Percentiles rank a stretch among this genome's conserved stretches.
Conservation (phyloP, 2,888 invertebrate genomes). For the Agonopterix subpropinquella region DNA sequence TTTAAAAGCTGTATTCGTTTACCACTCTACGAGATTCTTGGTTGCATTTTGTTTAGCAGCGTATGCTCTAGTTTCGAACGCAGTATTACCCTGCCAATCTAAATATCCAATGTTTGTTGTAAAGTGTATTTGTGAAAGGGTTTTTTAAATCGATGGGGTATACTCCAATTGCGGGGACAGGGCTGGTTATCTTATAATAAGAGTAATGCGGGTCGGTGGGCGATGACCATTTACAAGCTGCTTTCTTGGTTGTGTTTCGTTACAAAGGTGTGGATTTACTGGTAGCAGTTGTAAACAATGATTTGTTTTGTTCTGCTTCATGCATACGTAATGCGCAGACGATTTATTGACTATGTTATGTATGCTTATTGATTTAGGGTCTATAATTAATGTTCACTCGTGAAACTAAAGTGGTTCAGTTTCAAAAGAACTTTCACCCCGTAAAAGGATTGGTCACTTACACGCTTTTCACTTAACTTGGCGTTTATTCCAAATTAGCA, state of each 20-base stretch:
- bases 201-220: slow-evolving; percentile 20
- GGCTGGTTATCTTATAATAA: slow-evolving; percentile 25
- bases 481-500: too few relatives aligned
- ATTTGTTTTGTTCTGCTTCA: neutral
- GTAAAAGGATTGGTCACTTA: too few relatives aligned
- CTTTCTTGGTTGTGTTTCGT: slow-evolving; percentile 2
- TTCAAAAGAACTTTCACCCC: too few relatives aligned
- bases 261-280: slow-evolving; percentile 5
- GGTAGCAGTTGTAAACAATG: slow-evolving; percentile 1
- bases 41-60: slow-evolving; percentile 1
- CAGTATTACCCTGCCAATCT: slow-evolving; percentile 3
- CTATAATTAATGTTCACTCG: too few relatives aligned
- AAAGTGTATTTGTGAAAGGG: neutral
- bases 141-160: slow-evolving; percentile 4
- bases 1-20: slow-evolving; percentile 8
- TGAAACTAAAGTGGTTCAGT: too few relatives aligned
- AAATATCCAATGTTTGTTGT: neutral
- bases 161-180: slow-evolving; percentile 19
- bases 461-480: too few relatives aligned
- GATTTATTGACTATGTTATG: too few relatives aligned
- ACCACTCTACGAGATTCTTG: slow-evolving; percentile 8
- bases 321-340: too few relatives aligned
- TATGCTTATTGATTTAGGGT: too few relatives aligned
- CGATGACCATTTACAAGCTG: slow-evolving; percentile 22
- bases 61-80: slow-evolving; percentile 7